Percentiles rank a stretch among this genome's conserved stretches.
phyloP scores from a whole-genome alignment of 2,888 invertebrate genomes.

The Heliconius aoede region DNA sequence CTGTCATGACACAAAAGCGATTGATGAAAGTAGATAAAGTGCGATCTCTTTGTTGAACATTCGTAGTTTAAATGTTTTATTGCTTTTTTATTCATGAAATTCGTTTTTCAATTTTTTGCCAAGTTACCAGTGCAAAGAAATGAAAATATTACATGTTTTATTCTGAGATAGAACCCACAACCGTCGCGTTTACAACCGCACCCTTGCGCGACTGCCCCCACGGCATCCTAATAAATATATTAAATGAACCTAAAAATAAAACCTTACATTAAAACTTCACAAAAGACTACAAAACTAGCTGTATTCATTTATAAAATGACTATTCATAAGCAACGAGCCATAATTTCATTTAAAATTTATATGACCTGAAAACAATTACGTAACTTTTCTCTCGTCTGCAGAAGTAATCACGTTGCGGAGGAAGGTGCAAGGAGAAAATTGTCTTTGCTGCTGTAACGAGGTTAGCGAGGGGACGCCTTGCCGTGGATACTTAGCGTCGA shows the following conservation, averaged over 20 bases:
- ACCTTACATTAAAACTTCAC: too few relatives aligned
- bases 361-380: conserved; percentile 78
- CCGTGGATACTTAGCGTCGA: background rate
- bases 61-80: conserved; percentile 1
- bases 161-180: too few relatives aligned
- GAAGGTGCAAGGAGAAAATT: conserved; percentile 74
- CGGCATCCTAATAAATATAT: too few relatives aligned
- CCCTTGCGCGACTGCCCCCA: too few relatives aligned
- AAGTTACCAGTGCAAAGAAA: too few relatives aligned
- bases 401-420: conserved; percentile 75
- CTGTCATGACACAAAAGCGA: conserved; percentile 13
- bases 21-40: conserved; percentile 1
- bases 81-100: background rate
- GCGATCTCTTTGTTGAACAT: background rate
- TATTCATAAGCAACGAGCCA: conserved; percentile 50
- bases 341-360: conserved; percentile 73
- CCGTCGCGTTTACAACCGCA: too few relatives aligned
- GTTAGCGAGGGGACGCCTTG: conserved; percentile 45
- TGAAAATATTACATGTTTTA: too few relatives aligned
- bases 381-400: conserved; percentile 75
- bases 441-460: conserved; percentile 72
- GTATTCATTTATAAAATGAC: conserved; percentile 7
- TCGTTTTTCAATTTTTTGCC: background rate
- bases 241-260: too few relatives aligned
- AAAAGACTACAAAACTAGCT: too few relatives aligned